Base-by-base conservation (phyloP, 2,888 invertebrate genomes). In the Tetranychus piercei region DNA sequence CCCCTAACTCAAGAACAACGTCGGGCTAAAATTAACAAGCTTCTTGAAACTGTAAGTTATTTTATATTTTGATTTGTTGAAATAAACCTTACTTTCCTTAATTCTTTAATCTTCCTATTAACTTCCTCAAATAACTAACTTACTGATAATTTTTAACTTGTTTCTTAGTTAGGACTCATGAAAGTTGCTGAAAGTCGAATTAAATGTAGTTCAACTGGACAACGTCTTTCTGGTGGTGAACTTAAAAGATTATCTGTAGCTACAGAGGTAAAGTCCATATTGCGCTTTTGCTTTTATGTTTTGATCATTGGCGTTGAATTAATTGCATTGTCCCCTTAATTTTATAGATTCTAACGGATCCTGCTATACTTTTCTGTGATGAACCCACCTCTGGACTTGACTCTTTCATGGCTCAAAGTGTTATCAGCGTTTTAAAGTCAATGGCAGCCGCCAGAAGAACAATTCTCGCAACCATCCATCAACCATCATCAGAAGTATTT, bases 181-280 rank as follows among this genome's bases (percentile, higher is more conserved):
- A 34, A 34, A 34, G 34, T 34, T 34, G 34, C 34, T 34, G 34
- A 34, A 34, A 34, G 34, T 34, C 34, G 34, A 34, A 34, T 34
- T 34, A 34, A 34, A 34, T 34, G 34, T 4, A 34, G 34, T 4
- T 34, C 34, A 34, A 34, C 34, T 4, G 34, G 34, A 34, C 93
- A 92, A 84, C 94, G 95, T 0, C 89, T 96, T 76, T 95, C 94
- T 0, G 97, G 97, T 0, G 97, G 97, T 0, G 97, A 97, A 84
- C 90, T 90, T 86, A 95, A 95, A 82, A 86, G 96, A 75, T 84
- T 97, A 15, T 90, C 95, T 0, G 95, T 99, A 81, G 97, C 96
- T 22, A 91, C 55, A 15, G 55, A 55, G 55, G 55, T 55, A 15
- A 55, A 2, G 15, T 15, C 15, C 55, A 55, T 15, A 34, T 34